Evolutionary conservation across 1,140 invertebrate genomes (phyloP).

Genomic region (Trachymyrmex septentrionalis): DNA sequence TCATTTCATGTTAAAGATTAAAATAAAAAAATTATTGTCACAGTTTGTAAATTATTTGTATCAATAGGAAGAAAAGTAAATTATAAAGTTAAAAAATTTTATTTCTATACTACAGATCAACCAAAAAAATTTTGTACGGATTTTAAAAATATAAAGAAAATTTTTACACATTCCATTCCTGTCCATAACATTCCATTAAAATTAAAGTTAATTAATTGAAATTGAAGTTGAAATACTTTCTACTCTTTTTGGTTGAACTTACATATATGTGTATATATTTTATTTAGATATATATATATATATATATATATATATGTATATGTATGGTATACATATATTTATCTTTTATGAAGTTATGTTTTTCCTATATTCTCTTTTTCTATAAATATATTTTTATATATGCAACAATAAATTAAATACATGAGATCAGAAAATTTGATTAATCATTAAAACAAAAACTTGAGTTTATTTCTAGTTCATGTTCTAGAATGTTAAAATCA

Average conservation of each 20-base stretch:
- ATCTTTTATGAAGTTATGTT: neutral
- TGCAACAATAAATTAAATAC: neutral
- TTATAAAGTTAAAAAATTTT: neutral
- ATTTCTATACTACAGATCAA: conserved; percentile 6
- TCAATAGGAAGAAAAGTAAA: conserved; percentile 1
- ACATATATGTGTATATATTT: neutral
- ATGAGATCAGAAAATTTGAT: conserved; percentile 8
- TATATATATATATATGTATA: too few relatives aligned
- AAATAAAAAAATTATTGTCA: conserved; percentile 3
- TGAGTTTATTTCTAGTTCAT: neutral
- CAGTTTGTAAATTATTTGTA: conserved; percentile 16
- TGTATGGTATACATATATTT: neutral
- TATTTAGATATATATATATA: too few relatives aligned
- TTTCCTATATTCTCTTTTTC: neutral
- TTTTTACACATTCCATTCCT: neutral
- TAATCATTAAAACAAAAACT: conserved; percentile 17
- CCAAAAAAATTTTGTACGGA: conserved; percentile 8
- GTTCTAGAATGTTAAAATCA: neutral
- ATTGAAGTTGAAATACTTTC: neutral
- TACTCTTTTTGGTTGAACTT: conserved; percentile 2
- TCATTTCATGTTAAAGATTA: neutral
- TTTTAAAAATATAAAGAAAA: conserved; percentile 6
- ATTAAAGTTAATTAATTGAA: neutral
- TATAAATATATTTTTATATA: conserved; percentile 13
- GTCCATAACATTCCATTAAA: too few relatives aligned